A percentile compares a stretch with the other conserved stretches of the same genome.
Conservation (phyloP, 1,140 invertebrate genomes). For the Eumaeus atala region DNA sequence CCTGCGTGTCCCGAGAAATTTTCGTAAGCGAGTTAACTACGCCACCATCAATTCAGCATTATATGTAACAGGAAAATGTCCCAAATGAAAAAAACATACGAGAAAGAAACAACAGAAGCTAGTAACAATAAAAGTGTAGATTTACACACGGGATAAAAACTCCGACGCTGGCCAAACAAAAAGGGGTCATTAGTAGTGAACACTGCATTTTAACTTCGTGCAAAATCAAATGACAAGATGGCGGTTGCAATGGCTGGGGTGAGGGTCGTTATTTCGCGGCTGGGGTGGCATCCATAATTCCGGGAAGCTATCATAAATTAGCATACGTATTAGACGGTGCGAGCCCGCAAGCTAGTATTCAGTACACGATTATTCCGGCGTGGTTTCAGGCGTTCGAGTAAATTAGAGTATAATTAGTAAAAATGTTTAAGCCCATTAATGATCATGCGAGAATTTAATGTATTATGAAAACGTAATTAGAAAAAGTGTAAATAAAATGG, state of each 20-base stretch:
- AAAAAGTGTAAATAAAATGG: too few relatives aligned
- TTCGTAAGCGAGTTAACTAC: neutral
- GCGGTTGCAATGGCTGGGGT: slow-evolving; percentile 32
- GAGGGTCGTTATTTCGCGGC: slow-evolving; percentile 53
- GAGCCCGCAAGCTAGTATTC: slow-evolving; percentile 32
- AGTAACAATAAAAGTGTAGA: slow-evolving; percentile 6
- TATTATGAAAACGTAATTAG: neutral
- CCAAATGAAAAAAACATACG: slow-evolving; percentile 5
- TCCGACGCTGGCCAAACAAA: slow-evolving; percentile 1
- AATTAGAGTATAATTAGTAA: slow-evolving; percentile 30
- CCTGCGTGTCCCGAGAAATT: neutral
- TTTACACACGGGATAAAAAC: neutral
- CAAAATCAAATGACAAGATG: slow-evolving; percentile 57
- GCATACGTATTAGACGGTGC: slow-evolving; percentile 61
- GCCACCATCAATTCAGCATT: slow-evolving; percentile 6
- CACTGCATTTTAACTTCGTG: slow-evolving; percentile 26
- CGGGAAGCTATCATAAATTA: slow-evolving; percentile 60
- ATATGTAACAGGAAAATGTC: slow-evolving; percentile 5
- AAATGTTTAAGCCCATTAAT: slow-evolving; percentile 16
- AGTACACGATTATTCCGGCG: slow-evolving; percentile 29
- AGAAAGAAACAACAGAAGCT: slow-evolving; percentile 8
- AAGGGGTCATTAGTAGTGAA: slow-evolving; percentile 22
- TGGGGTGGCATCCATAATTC: slow-evolving; percentile 65
- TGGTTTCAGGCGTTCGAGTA: slow-evolving; percentile 18
- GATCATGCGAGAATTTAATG: neutral